Base-by-base conservation (phyloP, 92 coral and sea anemone genomes). In the Pocillopora grandis region DNA sequence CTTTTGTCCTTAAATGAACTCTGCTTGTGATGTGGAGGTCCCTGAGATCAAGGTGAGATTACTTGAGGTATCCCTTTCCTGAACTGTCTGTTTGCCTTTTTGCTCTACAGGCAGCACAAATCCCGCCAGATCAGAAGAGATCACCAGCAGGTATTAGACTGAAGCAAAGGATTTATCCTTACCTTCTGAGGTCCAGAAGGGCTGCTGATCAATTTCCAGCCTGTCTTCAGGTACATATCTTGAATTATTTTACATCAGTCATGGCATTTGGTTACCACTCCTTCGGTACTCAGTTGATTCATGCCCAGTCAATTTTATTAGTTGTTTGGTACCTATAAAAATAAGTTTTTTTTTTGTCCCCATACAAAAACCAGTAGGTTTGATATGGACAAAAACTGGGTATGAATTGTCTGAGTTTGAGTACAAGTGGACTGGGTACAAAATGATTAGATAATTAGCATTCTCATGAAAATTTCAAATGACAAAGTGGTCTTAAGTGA, bases 191-290 rank as follows among this genome's bases (percentile, higher is more conserved):
- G 59, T 97, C 99, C 16, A 84, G 99, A 72, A 86, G 91, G 76
- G 94, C 98, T 27, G 81, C 99, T 18, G 93, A 94, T 70, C 92
- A 94, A 75, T 97, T 97, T 62, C 98, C 99, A 6, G 93, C 99
- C 5, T 97, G 98, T 87, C 85, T 97, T 13, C 99, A 97, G 92
- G 95, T 97, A 76, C 67, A 64, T 9, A 20, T 52, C 60, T 12
- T 13, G 20, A 14, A 10, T 49, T 1, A 62, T 17, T 57, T 20
- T 60, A n/a, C n/a, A 12, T 42, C 23, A 23, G 16, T 9, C 18
- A 36, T 36, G 59, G 12, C 35, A 13, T 12, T 58, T 56, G 23
- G 63, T 57, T 9, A 2, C 56, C 52, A 42, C 8, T 42, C 52
- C 52, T 42, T 42, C 0, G 0, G 8, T 42, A 42, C 52, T 7